Evolutionary conservation across 2,888 invertebrate species (phyloP).

Genomic region (Phengaris alcon): DNA sequence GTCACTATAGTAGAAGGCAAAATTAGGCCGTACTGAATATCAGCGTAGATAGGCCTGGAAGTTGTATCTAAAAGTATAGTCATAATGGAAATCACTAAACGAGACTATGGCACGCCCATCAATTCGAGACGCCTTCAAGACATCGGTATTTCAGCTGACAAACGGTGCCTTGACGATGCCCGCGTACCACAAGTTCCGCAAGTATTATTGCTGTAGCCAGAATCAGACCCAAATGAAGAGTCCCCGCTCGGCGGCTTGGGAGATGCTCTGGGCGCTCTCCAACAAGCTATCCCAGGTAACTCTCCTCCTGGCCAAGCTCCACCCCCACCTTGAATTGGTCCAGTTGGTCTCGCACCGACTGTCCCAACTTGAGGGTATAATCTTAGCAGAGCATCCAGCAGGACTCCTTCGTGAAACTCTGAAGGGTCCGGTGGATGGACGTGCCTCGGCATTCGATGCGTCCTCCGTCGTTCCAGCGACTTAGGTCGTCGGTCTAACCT

Average conservation of each 20-base stretch:
- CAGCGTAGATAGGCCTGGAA: conserved; percentile 57
- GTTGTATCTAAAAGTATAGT: conserved; percentile 11
- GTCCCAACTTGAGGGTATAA: conserved; percentile 86
- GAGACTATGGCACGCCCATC: conserved; percentile 52
- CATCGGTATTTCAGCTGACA: conserved; percentile 75
- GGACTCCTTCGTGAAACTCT: conserved; percentile 89
- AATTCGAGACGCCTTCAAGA: conserved; percentile 60
- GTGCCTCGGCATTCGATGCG: conserved; percentile 71
- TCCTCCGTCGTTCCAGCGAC: conserved; percentile 72
- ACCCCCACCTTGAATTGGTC: conserved; percentile 77
- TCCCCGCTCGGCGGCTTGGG: conserved; percentile 84
- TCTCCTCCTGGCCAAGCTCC: conserved; percentile 85
- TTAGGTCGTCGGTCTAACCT: conserved; percentile 80
- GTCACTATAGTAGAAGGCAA: conserved; percentile 56
- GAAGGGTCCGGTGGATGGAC: conserved; percentile 85
- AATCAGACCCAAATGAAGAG: conserved; percentile 90
- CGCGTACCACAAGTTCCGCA: conserved; percentile 83
- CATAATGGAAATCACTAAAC: conserved; percentile 36
- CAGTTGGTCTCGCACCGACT: conserved; percentile 76
- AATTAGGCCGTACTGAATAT: conserved; percentile 57
- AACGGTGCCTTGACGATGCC: conserved; percentile 73
- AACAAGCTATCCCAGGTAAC: conserved; percentile 78
- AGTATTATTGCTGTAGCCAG: conserved; percentile 91
- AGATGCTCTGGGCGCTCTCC: conserved; percentile 75
- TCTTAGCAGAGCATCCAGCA: conserved; percentile 85